Evolutionary conservation across 2,888 invertebrate species (phyloP).

Genomic region (Dioctria linearis): DNA sequence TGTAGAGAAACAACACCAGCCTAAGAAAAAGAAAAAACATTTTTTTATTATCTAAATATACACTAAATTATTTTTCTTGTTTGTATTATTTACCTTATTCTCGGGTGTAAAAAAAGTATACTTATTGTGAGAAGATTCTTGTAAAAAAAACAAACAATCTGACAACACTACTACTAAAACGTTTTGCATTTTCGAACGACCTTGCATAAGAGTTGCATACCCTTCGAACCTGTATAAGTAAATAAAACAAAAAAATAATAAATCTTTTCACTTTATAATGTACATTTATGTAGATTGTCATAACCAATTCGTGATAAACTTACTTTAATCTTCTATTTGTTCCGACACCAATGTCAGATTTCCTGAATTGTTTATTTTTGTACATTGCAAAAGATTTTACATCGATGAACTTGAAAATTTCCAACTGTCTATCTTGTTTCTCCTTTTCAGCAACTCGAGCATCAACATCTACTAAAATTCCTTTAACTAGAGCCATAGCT

Average conservation of each 20-base stretch:
- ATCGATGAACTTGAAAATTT: slow-evolving; percentile 94
- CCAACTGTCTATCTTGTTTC: slow-evolving; percentile 88
- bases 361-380: slow-evolving; percentile 91
- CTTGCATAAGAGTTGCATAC: slow-evolving; percentile 90
- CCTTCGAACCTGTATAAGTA: slow-evolving; percentile 81
- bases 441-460: slow-evolving; percentile 94
- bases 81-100: slow-evolving; percentile 79
- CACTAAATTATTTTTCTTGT: slow-evolving; percentile 32
- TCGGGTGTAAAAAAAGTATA: slow-evolving; percentile 94
- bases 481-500: slow-evolving; percentile 87
- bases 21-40: slow-evolving; percentile 70
- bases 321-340: slow-evolving; percentile 85
- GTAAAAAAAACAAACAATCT: slow-evolving; percentile 92
- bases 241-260: too few relatives aligned
- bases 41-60: neutral
- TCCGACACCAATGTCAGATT: slow-evolving; percentile 88
- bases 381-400: slow-evolving; percentile 91
- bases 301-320: slow-evolving; percentile 61
- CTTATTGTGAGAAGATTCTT: slow-evolving; percentile 90
- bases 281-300: too few relatives aligned
- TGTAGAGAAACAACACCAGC: slow-evolving; percentile 94
- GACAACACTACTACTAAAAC: slow-evolving; percentile 91
- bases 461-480: slow-evolving; percentile 91
- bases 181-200: slow-evolving; percentile 90
- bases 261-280: too few relatives aligned